A percentile compares a stretch with the other conserved stretches of the same genome.
Evolutionary conservation across 2,797 vertebrate species (phyloP).

Genomic region (Oryzias sinensis): DNA sequence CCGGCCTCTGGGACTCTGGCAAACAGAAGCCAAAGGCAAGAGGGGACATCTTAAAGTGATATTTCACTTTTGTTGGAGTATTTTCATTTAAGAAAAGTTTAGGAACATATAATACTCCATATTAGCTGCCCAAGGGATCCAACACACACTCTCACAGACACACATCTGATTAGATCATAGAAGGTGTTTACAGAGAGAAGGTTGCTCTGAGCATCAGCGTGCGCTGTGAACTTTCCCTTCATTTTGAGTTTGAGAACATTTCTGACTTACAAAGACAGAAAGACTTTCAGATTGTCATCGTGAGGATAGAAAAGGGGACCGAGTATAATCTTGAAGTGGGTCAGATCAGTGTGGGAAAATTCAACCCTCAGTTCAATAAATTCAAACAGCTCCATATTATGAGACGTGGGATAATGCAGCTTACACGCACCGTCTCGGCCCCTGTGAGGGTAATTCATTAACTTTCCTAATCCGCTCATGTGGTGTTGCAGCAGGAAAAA

Average conservation of each 20-base stretch:
- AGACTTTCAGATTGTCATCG: conserved; percentile 58
- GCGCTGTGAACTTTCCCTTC: conserved; percentile 24
- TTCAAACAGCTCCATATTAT: conserved; percentile 73
- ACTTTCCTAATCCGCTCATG: conserved; percentile 77
- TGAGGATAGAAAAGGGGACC: conserved; percentile 48
- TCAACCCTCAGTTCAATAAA: conserved; percentile 72
- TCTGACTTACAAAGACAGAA: conserved; percentile 44
- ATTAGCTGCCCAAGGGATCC: conserved; percentile 46
- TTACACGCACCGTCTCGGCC: conserved; percentile 69
- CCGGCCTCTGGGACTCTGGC: conserved; percentile 60
- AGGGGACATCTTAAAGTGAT: conserved; percentile 64
- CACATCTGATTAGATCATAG: conserved; percentile 41
- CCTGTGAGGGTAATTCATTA: conserved; percentile 80
- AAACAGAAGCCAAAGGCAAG: conserved; percentile 59
- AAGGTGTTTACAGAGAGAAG: conserved; percentile 24
- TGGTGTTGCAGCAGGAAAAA: conserved; percentile 66
- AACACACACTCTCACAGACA: conserved; percentile 6
- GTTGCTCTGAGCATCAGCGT: conserved; percentile 15
- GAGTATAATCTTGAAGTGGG: conserved; percentile 55
- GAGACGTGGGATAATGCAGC: conserved; percentile 75
- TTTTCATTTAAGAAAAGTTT: conserved; percentile 67
- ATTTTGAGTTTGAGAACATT: conserved; percentile 33
- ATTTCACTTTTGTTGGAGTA: conserved; percentile 63
- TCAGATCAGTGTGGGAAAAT: conserved; percentile 76
- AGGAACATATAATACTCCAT: conserved; percentile 49